phyloP scores from a whole-genome alignment of 1,140 invertebrate genomes.

The Drosophila subpulchrella region DNA sequence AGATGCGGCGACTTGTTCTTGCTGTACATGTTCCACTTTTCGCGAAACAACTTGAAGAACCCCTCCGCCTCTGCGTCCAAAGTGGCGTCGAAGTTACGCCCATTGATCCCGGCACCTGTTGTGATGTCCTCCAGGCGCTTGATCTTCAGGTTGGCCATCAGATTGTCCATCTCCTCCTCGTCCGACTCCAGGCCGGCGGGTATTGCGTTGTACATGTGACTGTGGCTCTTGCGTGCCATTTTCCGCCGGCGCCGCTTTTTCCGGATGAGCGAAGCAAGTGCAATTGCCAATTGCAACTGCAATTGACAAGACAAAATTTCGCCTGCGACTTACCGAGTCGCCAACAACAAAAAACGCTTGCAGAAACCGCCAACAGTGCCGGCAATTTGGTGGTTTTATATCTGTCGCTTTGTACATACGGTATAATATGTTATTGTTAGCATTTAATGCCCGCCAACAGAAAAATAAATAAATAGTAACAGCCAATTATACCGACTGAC shows the following conservation, averaged over 20 bases:
- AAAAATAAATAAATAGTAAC: too few species aligned
- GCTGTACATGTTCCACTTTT: conserved; percentile 85
- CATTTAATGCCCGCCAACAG: too few species aligned
- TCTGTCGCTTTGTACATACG: neutral
- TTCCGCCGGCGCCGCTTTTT: conserved; percentile 20
- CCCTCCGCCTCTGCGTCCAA: conserved; percentile 53
- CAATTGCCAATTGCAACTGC: conserved; percentile 11
- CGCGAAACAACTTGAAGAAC: conserved; percentile 71
- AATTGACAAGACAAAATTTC: conserved; percentile 22
- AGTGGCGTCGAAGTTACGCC: conserved; percentile 69
- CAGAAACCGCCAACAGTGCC: conserved; percentile 11
- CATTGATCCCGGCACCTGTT: conserved; percentile 76
- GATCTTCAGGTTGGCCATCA: conserved; percentile 69
- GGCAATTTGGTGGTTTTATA: neutral
- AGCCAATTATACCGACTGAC: too few species aligned
- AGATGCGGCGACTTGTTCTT: conserved; percentile 85
- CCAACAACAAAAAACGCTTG: conserved; percentile 16
- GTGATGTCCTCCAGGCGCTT: conserved; percentile 79
- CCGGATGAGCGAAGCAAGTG: neutral
- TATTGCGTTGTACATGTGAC: conserved; percentile 31
- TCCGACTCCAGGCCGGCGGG: conserved; percentile 74
- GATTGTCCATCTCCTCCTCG: conserved; percentile 58
- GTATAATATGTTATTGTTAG: too few species aligned
- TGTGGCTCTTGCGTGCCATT: conserved; percentile 28
- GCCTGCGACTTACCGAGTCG: conserved; percentile 13